phyloP scores from a whole-genome alignment of 2,113 vertebrate genomes.

The Tenrec ecaudatus region DNA sequence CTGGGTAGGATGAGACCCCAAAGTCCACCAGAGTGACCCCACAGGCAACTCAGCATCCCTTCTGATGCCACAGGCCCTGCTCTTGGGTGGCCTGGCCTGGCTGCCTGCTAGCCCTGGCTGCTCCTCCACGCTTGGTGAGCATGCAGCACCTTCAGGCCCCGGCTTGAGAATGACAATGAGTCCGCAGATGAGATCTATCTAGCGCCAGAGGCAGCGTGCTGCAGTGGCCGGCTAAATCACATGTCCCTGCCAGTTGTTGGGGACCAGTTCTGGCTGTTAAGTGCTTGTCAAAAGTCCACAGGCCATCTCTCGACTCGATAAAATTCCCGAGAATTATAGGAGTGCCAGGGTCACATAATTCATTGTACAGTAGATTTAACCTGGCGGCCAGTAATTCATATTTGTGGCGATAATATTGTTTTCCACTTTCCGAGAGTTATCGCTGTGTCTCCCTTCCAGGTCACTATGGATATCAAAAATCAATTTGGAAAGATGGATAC shows the following conservation, averaged over 20 bases:
- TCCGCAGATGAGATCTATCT: constrained; percentile 76
- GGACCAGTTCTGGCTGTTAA: constrained; percentile 91
- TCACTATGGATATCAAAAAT: constrained; percentile 95
- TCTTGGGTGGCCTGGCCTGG: neutral
- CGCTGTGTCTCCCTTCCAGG: constrained; percentile 91
- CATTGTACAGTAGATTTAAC: constrained; percentile 93
- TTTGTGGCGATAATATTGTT: constrained; percentile 95
- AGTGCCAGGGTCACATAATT: constrained; percentile 91
- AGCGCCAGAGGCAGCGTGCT: constrained; percentile 81
- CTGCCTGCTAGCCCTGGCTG: neutral
- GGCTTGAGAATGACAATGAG: constrained; percentile 70
- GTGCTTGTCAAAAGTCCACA: constrained; percentile 90
- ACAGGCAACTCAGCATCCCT: neutral
- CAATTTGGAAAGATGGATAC: constrained; percentile 94
- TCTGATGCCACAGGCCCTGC: neutral
- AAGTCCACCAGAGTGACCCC: neutral
- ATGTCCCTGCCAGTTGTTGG: constrained; percentile 87
- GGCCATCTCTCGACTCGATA: constrained; percentile 90
- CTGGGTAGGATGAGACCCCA: neutral
- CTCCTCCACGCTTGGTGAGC: accelerated
- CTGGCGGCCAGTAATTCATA: constrained; percentile 94
- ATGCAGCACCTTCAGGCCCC: neutral
- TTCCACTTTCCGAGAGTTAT: constrained; percentile 94
- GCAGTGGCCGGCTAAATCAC: constrained; percentile 87
- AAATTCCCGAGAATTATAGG: constrained; percentile 93